Evolutionary conservation across 2,113 vertebrate genomes (phyloP).

Genomic region (Strix uralensis): DNA sequence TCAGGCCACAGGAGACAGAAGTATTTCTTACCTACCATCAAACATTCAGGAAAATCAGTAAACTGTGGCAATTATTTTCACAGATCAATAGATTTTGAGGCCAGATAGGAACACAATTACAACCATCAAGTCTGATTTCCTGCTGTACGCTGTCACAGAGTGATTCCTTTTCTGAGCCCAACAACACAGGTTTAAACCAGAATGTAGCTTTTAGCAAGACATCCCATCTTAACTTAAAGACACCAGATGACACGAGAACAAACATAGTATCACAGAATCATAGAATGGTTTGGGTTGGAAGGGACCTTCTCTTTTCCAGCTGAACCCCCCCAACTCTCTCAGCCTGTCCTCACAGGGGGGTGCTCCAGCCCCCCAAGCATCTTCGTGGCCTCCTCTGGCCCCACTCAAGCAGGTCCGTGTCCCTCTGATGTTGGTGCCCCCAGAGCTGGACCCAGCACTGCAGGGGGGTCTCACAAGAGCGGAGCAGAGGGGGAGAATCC

Average conservation of each 20-base stretch:
- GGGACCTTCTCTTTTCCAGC: no score
- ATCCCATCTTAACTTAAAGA: not conserved
- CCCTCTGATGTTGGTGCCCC: no score
- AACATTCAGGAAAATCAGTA: not conserved
- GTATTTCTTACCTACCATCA: not conserved
- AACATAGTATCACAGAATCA: not conserved
- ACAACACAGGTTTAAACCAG: not conserved
- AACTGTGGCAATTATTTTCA: slow-evolving; percentile 22
- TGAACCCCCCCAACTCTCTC: no score
- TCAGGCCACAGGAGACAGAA: not conserved
- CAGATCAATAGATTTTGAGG: slow-evolving; percentile 25
- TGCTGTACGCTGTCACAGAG: not conserved
- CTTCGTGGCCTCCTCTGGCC: no score
- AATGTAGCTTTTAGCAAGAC: not conserved
- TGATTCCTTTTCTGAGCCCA: not conserved
- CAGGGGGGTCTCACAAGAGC: no score
- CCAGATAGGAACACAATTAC: not conserved
- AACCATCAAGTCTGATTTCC: not conserved
- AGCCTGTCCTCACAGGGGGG: no score
- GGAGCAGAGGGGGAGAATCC: no score
- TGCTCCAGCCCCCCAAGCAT: no score
- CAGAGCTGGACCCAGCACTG: no score
- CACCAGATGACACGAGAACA: not conserved
- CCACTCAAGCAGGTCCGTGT: no score
- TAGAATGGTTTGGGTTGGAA: no score